A percentile compares a stretch with the other conserved stretches of the same genome.
These are phyloP conservation scores for Dendrolimus kikuchii DNA, from an alignment of 1,140 invertebrate genomes.

Conservation along the genomic window DNA sequence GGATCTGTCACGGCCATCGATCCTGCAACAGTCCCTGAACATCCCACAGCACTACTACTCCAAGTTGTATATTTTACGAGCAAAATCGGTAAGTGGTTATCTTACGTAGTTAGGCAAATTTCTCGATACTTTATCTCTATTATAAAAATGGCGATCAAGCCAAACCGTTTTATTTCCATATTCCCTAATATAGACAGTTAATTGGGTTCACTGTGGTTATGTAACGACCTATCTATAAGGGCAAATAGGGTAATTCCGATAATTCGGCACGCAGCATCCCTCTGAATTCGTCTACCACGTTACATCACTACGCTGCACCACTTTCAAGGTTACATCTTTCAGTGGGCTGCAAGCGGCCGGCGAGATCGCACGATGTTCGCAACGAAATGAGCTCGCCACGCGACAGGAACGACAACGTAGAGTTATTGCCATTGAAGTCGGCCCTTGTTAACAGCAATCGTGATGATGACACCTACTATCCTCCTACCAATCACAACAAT, in stretches of 20 bases:
- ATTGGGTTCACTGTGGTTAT: no score
- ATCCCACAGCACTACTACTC: no score
- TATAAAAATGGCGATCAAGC: no score
- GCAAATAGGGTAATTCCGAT: background rate
- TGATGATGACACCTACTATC: conserved; percentile 51
- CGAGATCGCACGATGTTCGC: conserved; percentile 39
- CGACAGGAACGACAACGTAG: conserved; percentile 53
- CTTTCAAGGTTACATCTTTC: conserved; percentile 61
- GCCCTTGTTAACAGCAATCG: conserved; percentile 60
- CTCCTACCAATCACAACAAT: conserved; percentile 39
- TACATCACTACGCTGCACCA: conserved; percentile 48
- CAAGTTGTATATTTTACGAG: no score
- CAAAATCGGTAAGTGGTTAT: no score
- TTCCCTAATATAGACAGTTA: no score
- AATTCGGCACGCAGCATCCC: background rate
- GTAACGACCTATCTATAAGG: no score
- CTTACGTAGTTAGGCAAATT: no score
- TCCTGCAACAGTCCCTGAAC: no score
- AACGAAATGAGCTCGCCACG: conserved; percentile 51
- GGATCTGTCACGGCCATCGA: no score
- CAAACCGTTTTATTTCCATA: no score
- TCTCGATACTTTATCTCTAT: no score
- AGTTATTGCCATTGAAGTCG: conserved; percentile 60
- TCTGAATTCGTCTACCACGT: background rate
- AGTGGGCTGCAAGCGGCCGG: conserved; percentile 57